phyloP scores from a whole-genome alignment of 2,113 vertebrate genomes.

The Leucopsar rothschildi region DNA sequence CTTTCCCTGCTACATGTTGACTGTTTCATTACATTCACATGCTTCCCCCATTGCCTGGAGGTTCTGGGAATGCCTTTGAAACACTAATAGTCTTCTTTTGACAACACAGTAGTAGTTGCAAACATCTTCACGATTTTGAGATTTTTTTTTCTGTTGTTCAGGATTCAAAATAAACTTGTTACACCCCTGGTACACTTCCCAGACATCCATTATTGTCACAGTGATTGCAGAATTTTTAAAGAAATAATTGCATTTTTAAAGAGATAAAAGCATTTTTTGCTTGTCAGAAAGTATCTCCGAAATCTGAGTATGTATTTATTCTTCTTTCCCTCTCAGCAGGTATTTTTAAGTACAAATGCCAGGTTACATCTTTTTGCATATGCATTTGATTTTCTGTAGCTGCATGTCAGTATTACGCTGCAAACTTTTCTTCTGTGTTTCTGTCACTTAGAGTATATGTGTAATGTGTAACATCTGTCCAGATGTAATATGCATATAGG shows the following conservation, averaged over 20 bases:
- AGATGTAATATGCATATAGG: not conserved
- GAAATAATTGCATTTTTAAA: not conserved
- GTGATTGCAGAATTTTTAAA: not conserved
- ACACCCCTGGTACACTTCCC: accelerated
- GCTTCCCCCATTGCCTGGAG: not conserved
- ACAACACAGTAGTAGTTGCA: not conserved
- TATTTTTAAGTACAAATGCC: not conserved
- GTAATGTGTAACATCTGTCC: not conserved
- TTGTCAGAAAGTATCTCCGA: not conserved
- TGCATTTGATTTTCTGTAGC: not conserved
- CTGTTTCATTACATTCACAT: not conserved
- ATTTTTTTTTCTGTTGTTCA: not conserved
- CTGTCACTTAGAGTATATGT: not conserved
- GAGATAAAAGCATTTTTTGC: not conserved
- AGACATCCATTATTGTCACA: not conserved
- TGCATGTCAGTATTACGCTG: not conserved
- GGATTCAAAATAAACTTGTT: not conserved
- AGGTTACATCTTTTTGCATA: not conserved
- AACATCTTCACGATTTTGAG: not conserved
- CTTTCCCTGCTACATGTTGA: not conserved
- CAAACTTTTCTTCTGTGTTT: not conserved
- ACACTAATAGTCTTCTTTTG: not conserved
- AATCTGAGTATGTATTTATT: not conserved
- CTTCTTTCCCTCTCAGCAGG: not conserved
- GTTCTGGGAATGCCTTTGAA: not conserved